Percentiles rank a stretch among this genome's conserved stretches.
Evolutionary conservation across 2,888 invertebrate genomes (phyloP).

Genomic region (Myopa testacea): DNA sequence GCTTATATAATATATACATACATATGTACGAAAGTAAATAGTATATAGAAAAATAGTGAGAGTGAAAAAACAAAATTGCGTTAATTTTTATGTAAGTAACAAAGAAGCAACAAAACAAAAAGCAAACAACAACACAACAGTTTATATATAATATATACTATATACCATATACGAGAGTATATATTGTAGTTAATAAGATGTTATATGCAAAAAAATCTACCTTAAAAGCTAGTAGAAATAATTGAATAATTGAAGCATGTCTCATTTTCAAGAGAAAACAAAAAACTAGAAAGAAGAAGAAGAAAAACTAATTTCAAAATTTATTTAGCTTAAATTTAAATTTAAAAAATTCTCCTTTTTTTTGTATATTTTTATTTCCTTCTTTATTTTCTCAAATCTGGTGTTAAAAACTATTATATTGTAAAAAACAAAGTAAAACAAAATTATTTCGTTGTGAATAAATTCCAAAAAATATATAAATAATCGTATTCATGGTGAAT

Average conservation of each 20-base stretch:
- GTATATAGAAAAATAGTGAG: conserved; percentile 24
- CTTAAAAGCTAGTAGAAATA: conserved; percentile 14
- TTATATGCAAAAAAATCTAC: neutral
- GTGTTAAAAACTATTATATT: too few relatives aligned
- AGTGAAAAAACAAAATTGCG: conserved; percentile 2
- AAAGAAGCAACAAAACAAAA: conserved; percentile 20
- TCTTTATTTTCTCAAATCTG: too few relatives aligned
- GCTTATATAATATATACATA: neutral
- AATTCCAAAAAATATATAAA: too few relatives aligned
- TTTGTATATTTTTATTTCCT: too few relatives aligned
- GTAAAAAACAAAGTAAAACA: too few relatives aligned
- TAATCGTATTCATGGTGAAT: too few relatives aligned
- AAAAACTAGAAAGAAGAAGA: neutral
- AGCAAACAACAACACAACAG: neutral
- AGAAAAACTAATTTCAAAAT: neutral
- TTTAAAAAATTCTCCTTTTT: too few relatives aligned
- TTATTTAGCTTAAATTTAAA: too few relatives aligned
- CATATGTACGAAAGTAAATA: neutral
- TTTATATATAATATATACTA: neutral
- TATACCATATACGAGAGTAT: neutral
- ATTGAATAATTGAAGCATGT: conserved; percentile 16
- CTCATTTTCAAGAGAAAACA: conserved; percentile 2
- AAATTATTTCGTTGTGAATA: too few relatives aligned
- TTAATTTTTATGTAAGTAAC: conserved; percentile 29
- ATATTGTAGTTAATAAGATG: neutral